Conservation (phyloP, 2,113 vertebrate genomes). For the Corvus hawaiiensis region DNA sequence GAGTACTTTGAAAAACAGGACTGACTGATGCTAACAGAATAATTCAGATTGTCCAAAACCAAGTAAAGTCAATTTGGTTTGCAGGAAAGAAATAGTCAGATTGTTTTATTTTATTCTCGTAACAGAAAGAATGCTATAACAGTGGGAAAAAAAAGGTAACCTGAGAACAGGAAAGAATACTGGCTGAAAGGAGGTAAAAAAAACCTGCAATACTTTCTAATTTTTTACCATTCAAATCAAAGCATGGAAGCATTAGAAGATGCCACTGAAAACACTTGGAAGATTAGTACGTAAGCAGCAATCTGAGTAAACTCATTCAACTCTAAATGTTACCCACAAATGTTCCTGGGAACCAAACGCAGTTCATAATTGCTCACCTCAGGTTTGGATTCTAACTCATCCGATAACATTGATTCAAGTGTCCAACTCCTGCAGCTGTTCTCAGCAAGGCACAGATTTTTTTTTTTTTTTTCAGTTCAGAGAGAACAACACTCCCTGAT, state of each 20-base stretch:
- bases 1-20: neutral
- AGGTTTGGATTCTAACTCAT: conserved; percentile 99
- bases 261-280: neutral
- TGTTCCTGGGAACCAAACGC: neutral
- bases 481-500: conserved; percentile 34
- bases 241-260: neutral
- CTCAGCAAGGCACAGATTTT: conserved; percentile 53
- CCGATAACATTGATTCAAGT: conserved; percentile 97
- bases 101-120: neutral
- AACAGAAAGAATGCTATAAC: neutral
- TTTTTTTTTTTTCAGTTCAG: conserved; percentile 12
- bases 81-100: neutral
- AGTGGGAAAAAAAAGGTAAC: neutral
- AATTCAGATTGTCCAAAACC: neutral
- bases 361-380: conserved; percentile 79
- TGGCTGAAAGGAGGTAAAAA: neutral
- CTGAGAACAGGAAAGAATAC: neutral
- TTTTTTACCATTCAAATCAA: neutral
- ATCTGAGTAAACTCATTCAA: neutral
- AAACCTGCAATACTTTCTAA: neutral
- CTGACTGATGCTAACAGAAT: neutral
- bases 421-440: conserved; percentile 75
- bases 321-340: neutral
- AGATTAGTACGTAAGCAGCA: neutral
- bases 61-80: neutral